Percentiles rank a stretch among this genome's conserved stretches.
These are phyloP conservation scores for Amphipoea oculea DNA, from an alignment of 2,888 invertebrate species.

Conservation along the genomic window DNA sequence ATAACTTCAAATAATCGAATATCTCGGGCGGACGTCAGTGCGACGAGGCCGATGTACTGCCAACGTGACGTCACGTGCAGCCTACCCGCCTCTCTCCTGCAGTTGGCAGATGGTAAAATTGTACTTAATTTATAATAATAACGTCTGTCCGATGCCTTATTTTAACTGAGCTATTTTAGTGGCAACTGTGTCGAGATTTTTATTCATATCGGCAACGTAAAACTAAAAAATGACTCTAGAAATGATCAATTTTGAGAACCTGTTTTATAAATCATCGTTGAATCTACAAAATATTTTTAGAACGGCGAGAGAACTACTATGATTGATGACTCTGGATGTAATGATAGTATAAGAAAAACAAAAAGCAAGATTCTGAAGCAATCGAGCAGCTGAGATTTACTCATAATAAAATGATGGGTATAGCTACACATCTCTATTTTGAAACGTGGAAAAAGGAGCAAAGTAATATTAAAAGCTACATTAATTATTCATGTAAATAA, in stretches of 20 bases:
- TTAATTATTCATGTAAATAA: constrained; percentile 73
- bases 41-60: constrained; percentile 57
- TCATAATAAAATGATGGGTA: constrained; percentile 26
- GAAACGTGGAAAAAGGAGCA: constrained; percentile 28
- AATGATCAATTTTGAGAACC: constrained; percentile 40
- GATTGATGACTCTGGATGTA: constrained; percentile 48
- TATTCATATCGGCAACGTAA: constrained; percentile 7
- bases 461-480: constrained; percentile 69
- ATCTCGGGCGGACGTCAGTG: constrained; percentile 61
- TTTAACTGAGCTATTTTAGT: constrained; percentile 43
- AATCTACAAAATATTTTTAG: constrained; percentile 42
- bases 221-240: constrained; percentile 9
- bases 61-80: constrained; percentile 68
- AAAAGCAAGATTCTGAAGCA: constrained; percentile 19
- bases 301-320: constrained; percentile 26
- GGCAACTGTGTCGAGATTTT: constrained; percentile 25
- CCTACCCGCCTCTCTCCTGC: constrained; percentile 59
- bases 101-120: constrained; percentile 69
- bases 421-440: constrained; percentile 30
- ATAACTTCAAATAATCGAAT: constrained; percentile 60
- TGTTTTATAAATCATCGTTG: constrained; percentile 41
- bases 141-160: constrained; percentile 49
- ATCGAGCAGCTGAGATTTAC: constrained; percentile 21
- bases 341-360: constrained; percentile 30
- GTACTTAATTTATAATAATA: constrained; percentile 68